Percentiles rank a stretch among this genome's conserved stretches.
Conservation (phyloP, 2,888 invertebrate species). For the Agrypnus murinus region DNA sequence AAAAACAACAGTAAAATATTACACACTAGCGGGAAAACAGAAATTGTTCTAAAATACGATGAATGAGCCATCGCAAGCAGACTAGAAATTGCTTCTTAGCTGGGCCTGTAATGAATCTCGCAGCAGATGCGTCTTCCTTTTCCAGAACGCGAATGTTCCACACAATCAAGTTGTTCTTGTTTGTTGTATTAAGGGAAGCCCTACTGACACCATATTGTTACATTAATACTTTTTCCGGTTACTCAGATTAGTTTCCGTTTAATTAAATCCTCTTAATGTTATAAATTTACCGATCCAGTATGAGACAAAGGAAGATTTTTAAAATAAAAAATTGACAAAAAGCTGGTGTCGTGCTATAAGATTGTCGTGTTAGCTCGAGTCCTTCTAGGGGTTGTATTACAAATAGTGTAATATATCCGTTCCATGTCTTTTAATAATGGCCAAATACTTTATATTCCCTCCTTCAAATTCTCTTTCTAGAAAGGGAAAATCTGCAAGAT, state of each 20-base stretch:
- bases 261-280: no score
- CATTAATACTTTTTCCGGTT: no score
- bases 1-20: constrained; percentile 43
- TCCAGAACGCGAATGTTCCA: constrained; percentile 37
- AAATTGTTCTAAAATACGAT: constrained; percentile 47
- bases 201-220: no score
- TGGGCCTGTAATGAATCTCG: constrained; percentile 46
- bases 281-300: no score
- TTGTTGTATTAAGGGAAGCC: constrained; percentile 12
- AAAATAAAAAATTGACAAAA: neutral
- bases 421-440: constrained; percentile 31
- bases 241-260: no score
- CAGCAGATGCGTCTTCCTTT: constrained; percentile 45
- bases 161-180: constrained; percentile 39
- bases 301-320: no score
- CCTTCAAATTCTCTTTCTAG: neutral
- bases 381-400: constrained; percentile 11
- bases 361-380: constrained; percentile 5
- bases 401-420: constrained; percentile 33
- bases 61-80: constrained; percentile 48
- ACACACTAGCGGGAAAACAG: constrained; percentile 38
- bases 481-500: no score
- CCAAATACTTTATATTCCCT: constrained; percentile 15
- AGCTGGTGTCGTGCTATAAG: neutral
- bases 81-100: constrained; percentile 50